Evolutionary conservation across 2,113 vertebrate species (phyloP).

Genomic region (Cyphomyrus discorhynchus): DNA sequence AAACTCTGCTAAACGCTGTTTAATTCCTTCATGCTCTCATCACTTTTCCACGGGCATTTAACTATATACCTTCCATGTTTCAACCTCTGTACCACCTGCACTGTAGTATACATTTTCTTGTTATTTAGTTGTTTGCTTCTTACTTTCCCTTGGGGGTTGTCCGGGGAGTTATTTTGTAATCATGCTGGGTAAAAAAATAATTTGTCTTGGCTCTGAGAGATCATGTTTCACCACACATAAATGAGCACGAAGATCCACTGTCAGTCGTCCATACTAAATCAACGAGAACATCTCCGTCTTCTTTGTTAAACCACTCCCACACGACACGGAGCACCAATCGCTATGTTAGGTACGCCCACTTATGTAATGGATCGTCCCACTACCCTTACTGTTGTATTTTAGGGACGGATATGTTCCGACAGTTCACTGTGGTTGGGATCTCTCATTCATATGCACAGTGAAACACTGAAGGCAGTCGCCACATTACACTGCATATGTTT

Average conservation of each 20-base stretch:
- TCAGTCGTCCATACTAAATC: background rate
- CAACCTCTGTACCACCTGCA: background rate
- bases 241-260: background rate
- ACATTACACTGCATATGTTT: background rate
- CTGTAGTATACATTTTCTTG: background rate
- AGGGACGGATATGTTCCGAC: background rate
- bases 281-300: background rate
- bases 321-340: background rate
- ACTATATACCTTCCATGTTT: background rate
- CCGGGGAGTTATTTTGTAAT: background rate
- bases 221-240: background rate
- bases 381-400: background rate
- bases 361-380: background rate
- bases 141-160: background rate
- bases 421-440: background rate
- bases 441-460: background rate
- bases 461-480: background rate
- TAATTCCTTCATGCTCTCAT: background rate
- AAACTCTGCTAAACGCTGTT: background rate
- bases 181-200: background rate
- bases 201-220: background rate
- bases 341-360: background rate
- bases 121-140: background rate
- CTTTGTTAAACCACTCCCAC: background rate
- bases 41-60: background rate